Evolutionary conservation across 2,797 vertebrate species (phyloP).

Genomic region (Hephaestus fuliginosus): DNA sequence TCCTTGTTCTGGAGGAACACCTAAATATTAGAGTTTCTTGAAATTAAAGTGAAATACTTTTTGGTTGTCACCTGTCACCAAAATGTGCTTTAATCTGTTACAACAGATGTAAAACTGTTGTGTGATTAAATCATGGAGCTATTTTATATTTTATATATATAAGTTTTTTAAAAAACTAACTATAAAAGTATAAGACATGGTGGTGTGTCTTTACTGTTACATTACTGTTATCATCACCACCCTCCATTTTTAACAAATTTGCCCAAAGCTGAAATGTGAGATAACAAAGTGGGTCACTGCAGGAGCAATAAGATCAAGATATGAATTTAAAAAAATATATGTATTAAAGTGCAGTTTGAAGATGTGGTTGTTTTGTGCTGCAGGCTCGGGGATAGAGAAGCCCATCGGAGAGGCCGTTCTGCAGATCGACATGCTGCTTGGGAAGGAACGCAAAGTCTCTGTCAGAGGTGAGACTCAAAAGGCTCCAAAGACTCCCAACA

Average conservation of each 20-base stretch:
- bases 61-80: neutral
- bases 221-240: neutral
- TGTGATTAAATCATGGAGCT: neutral
- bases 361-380: neutral
- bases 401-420: constrained; percentile 94
- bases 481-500: neutral
- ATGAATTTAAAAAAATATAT: neutral
- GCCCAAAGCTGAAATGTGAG: constrained; percentile 4
- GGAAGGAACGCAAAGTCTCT: constrained; percentile 91
- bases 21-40: neutral
- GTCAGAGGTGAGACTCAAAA: constrained; percentile 88
- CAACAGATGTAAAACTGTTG: too few species aligned
- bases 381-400: constrained; percentile 93
- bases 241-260: neutral
- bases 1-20: neutral
- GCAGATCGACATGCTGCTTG: constrained; percentile 93
- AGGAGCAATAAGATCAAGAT: neutral
- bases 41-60: neutral
- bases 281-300: neutral
- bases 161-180: too few species aligned
- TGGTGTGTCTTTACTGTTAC: neutral
- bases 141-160: too few species aligned
- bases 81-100: too few species aligned
- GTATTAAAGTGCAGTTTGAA: neutral
- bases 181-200: neutral